Base-by-base conservation (phyloP, 2,797 vertebrate genomes). In the Morelia viridis region DNA sequence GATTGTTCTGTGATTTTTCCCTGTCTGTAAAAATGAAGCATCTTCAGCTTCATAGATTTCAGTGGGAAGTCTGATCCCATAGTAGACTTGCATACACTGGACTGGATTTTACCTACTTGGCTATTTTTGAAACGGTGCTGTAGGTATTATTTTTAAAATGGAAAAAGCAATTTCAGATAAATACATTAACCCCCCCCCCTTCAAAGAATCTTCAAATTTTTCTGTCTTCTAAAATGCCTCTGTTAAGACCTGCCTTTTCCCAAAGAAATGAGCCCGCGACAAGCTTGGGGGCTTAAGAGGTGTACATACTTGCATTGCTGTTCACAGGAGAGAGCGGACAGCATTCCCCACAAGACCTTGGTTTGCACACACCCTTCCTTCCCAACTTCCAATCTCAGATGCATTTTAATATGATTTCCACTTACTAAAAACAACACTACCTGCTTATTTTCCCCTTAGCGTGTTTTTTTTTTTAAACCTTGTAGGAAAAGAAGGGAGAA, bases 401-500 rank as follows among this genome's bases (percentile, higher is more conserved):
- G 97, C 94, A 93, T 96, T 97, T 98, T 97, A 98, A 98, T 97
- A 98, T 98, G 97, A 97, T 94, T 95, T 94, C 96, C 93, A 94
- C 96, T 96, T 96, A 97, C 90, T 92, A 94, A 94, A 93, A 97
- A 97, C 95, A 93, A 94, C 95, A 95, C 71, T 95, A 96, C 94
- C 71, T 95, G 95, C 96, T 94, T 93, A 95, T 96, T 97, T 97
- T 96, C 96, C 97, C 96, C 94, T 94, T 92, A 97, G 97, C 97
- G 92, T 96, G 96, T 94, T 50, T 88, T n/a, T 71, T 62, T 71
- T 24, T 26, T 24, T 56, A 9, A 61, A 12, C 0, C 58, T 35
- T 84, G 64, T 76, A 91, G 68, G 35, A 71, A 65, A 62, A 53
- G 64, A 95, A 94, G n/a, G 64, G 10, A 94, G 94, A 96, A 95